Base-by-base conservation (phyloP, 2,113 vertebrate genomes). In the Lepus europaeus region DNA sequence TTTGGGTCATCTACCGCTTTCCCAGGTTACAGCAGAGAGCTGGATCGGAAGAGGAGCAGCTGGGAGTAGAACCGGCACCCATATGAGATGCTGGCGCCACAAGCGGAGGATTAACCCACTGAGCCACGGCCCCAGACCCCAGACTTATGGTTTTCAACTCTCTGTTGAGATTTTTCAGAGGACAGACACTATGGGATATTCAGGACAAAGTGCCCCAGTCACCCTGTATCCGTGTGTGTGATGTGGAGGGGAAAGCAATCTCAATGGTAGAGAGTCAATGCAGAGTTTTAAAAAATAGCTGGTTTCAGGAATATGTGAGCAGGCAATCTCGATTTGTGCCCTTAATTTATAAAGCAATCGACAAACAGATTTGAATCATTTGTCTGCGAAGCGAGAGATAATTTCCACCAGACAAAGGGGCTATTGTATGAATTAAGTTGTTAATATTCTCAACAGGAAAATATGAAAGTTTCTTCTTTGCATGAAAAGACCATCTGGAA, bases 361-460 rank as follows among this genome's bases (percentile, higher is more conserved):
- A 89, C 79, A 85, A 93, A 78, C n/a, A 51, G 59, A 51, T 49
- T 83, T 74, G 79, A 74, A 63, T 33, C 72, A 49, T 78, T 72
- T 81, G 49, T 53, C 61, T 92, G 59, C 64, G 33, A 89, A 74
- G 36, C 23, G 39, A 88, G 74, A 92, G 13, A 33, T 23, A 12
- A 53, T 92, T 87, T 90, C 61, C 78, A 51, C 64, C 49, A 90
- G 25, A 22, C 69, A n/a, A 45, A 36, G 6, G 49, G 25, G 70
- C 61, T 76, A 29, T 9, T 82, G 2, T 59, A 29, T 56, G 64
- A 89, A 83, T 85, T 69, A 68, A 49, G 33, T 61, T 74, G 31
- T 81, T 82, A 86, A 85, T 25, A 45, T 79, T 76, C 78, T 86
- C 90, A 69, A 64, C 59, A 88, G 45, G 53, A 88, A 95, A 80